phyloP scores from a whole-genome alignment of 2,888 invertebrate species.

The Drosophila yooni region DNA sequence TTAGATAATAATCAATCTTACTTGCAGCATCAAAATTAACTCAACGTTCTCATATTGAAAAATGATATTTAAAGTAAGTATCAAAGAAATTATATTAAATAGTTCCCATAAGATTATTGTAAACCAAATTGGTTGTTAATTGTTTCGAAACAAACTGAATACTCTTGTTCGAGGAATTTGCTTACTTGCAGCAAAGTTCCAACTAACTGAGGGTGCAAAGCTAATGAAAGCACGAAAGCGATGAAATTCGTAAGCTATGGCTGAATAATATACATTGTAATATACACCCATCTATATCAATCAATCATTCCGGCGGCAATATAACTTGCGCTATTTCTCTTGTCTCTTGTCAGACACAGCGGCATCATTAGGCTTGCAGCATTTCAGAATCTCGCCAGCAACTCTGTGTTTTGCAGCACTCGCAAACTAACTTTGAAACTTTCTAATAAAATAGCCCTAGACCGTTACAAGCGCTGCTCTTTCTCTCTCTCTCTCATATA shows the following conservation, averaged over 20 bases:
- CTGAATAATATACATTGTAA: constrained; percentile 35
- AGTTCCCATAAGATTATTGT: background rate
- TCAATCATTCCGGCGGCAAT: constrained; percentile 74
- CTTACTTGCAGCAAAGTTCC: background rate
- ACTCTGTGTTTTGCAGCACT: constrained; percentile 63
- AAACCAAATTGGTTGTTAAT: background rate
- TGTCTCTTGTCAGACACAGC: constrained; percentile 37
- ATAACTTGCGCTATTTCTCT: constrained; percentile 70
- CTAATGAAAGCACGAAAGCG: constrained; percentile 24
- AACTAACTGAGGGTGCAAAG: background rate
- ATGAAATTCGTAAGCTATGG: constrained; percentile 13
- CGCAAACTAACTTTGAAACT: constrained; percentile 73
- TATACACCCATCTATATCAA: constrained; percentile 63
- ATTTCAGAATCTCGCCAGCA: constrained; percentile 59
- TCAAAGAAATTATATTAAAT: background rate
- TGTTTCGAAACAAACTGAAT: constrained; percentile 1
- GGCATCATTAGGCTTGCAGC: constrained; percentile 73
- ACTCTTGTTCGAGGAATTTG: background rate
- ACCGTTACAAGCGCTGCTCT: constrained; percentile 17
- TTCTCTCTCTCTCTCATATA: background rate
- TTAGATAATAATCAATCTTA: background rate
- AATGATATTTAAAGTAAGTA: background rate
- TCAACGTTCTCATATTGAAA: background rate
- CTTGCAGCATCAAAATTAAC: background rate
- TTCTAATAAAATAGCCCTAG: constrained; percentile 75